Evolutionary conservation across 2,888 invertebrate genomes (phyloP).

Genomic region (Buathra laborator): DNA sequence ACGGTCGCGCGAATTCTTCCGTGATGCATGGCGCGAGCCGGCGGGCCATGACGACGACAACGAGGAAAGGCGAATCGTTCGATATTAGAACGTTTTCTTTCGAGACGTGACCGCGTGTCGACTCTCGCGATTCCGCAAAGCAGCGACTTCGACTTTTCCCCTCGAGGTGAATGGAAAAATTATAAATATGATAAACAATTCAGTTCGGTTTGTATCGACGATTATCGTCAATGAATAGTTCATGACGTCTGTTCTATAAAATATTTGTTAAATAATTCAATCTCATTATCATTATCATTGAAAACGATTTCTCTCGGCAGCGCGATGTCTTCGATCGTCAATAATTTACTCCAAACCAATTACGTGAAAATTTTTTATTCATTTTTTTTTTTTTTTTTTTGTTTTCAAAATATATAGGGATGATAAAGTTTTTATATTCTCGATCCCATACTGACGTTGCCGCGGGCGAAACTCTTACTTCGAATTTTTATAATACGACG

Average conservation of each 20-base stretch:
- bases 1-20: slow-evolving; percentile 68
- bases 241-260: background rate
- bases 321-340: no score
- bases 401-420: background rate
- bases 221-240: background rate
- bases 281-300: no score
- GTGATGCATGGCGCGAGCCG: slow-evolving; percentile 67
- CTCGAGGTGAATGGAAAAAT: slow-evolving; percentile 15
- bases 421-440: slow-evolving; percentile 1
- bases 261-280: background rate
- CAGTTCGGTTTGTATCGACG: background rate
- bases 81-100: slow-evolving; percentile 66
- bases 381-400: background rate
- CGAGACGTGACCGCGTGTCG: slow-evolving; percentile 12
- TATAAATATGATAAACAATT: slow-evolving; percentile 7
- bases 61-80: slow-evolving; percentile 61
- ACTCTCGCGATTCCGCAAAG: background rate
- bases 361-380: no score
- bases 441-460: background rate
- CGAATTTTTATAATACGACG: slow-evolving; percentile 40
- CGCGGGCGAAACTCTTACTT: background rate
- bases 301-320: no score
- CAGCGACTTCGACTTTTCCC: slow-evolving; percentile 16
- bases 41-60: slow-evolving; percentile 52
- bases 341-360: no score